Conservation (phyloP, 1,140 invertebrate genomes). For the Euglossa dilemma region DNA sequence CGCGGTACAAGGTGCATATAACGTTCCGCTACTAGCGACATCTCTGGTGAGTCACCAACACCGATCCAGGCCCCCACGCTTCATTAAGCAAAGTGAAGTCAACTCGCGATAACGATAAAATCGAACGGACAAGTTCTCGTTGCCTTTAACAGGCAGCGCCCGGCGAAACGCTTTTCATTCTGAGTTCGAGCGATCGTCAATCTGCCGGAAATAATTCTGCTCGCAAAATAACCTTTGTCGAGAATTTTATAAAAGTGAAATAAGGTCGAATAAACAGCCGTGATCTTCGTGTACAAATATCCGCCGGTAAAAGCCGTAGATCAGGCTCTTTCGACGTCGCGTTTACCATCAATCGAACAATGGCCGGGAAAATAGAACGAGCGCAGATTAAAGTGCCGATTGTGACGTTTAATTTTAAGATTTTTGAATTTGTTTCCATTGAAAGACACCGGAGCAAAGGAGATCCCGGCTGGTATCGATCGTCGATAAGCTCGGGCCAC, state of each 20-base stretch:
- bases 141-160: background rate
- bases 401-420: background rate
- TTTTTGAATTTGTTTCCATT: background rate
- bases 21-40: background rate
- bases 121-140: constrained; percentile 2
- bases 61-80: background rate
- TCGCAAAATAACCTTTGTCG: constrained; percentile 3
- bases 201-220: background rate
- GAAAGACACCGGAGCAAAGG: too few relatives aligned
- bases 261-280: constrained; percentile 1
- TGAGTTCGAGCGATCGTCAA: background rate
- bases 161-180: background rate
- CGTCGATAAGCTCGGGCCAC: background rate
- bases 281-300: background rate
- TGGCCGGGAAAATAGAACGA: background rate
- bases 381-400: background rate
- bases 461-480: background rate
- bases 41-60: background rate
- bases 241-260: constrained; percentile 7
- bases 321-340: background rate
- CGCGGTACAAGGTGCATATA: constrained; percentile 5
- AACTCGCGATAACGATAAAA: constrained; percentile 8
- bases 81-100: constrained; percentile 38
- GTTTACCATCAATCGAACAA: background rate
- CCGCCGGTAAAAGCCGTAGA: background rate